Base-by-base conservation (phyloP, 1,140 invertebrate species). In the Limonius californicus region DNA sequence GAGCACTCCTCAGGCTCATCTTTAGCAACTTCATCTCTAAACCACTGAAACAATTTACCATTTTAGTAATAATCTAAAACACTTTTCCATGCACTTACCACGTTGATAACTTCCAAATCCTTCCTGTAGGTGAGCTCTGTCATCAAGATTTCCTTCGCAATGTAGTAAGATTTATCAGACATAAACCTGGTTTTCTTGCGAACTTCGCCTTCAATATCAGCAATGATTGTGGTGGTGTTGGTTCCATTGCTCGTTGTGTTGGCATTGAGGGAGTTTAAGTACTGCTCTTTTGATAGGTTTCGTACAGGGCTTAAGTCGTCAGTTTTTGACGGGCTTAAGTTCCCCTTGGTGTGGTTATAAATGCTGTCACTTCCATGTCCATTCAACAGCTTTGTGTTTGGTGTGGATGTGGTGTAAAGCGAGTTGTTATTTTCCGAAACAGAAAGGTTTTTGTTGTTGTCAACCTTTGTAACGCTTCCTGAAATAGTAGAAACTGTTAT, bases 111-210 rank as follows among this genome's bases (percentile, higher is more conserved):
- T 77, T 97, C 93, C 64, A 98, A 78, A 76, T 98, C 94, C 70
- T 95, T 93, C 72, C 94, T 94, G 77, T 96, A 98, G 0, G 95
- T 97, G 63, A 95, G 79, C 75, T 98, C 95, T 0, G 94, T 97
- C 91, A 96, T 96, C 4, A 97, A 80, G 55, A 98, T 78, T 79
- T 98, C 95, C 77, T 97, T 97, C 39, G 92, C 89, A 68, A 98
- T 90, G 73, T 90, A 97, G 79, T 96, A 97, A 12, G 89, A 87
- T 73, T 88, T 87, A 70, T 97, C 94, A n/a, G 68, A 62, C 32
- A 50, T 55, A 58, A 62, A 60, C 61, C 66, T 72, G 0, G 60
- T 45, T 57, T 70, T 71, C 32, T 72, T 76, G 53, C 71, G 75
- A 1, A 72, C 62, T 57, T 77, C 75, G n/a, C 72, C 69, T 55